Conservation (phyloP, 2,797 vertebrate species). For the Champsocephalus esox region DNA sequence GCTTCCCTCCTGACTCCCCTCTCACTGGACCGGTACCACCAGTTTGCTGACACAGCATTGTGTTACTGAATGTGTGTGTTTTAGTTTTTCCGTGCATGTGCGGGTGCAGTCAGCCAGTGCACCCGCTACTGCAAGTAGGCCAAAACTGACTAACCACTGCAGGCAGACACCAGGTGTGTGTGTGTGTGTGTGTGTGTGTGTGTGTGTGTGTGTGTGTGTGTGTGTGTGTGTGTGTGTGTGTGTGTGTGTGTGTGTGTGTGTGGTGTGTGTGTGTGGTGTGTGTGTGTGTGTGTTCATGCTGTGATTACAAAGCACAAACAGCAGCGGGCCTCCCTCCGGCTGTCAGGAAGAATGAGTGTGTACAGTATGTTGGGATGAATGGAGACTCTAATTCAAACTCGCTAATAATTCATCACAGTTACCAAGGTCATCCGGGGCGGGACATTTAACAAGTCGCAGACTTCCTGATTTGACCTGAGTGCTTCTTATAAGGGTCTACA, state of each 20-base stretch:
- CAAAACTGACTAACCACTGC: constrained; percentile 47
- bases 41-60: constrained; percentile 55
- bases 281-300: constrained; percentile 54
- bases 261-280: constrained; percentile 26
- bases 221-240: constrained; percentile 1
- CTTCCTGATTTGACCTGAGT: neutral
- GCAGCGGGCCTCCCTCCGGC: constrained; percentile 31
- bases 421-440: constrained; percentile 35
- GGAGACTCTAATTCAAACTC: neutral
- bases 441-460: constrained; percentile 26
- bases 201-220: neutral
- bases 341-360: constrained; percentile 60
- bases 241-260: constrained; percentile 29
- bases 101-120: constrained; percentile 29
- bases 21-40: constrained; percentile 43
- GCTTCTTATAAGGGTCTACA: too few relatives aligned
- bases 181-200: constrained; percentile 15
- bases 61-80: constrained; percentile 3
- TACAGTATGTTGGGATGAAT: constrained; percentile 20
- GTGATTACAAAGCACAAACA: constrained; percentile 63
- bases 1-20: constrained; percentile 26
- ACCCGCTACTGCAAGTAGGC: constrained; percentile 46
- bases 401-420: constrained; percentile 53
- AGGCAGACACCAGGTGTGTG: constrained; percentile 44
- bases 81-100: neutral